Evolutionary conservation across 2,797 vertebrate species (phyloP).

Genomic region (Triplophysa yarkandensis): DNA sequence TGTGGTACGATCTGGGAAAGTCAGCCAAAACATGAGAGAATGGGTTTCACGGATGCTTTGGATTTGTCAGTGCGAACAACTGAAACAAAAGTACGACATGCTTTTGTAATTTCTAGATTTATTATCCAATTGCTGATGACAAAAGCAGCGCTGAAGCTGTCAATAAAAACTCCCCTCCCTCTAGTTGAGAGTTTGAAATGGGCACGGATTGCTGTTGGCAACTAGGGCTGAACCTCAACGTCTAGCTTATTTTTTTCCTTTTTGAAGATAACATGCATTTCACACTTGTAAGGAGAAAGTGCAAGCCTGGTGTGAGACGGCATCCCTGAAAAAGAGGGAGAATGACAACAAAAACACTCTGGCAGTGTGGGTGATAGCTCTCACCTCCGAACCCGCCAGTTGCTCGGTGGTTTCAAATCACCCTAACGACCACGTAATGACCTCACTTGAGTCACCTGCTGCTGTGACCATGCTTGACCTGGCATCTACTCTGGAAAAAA

Average conservation of each 20-base stretch:
- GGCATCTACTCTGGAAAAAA: constrained; percentile 75
- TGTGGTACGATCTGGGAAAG: constrained; percentile 56
- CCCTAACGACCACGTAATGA: constrained; percentile 74
- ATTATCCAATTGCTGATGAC: constrained; percentile 44
- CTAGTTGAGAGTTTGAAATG: constrained; percentile 22
- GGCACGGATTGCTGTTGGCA: constrained; percentile 16
- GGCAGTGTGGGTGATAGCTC: constrained; percentile 68
- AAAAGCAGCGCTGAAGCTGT: constrained; percentile 40
- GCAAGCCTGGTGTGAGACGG: constrained; percentile 43
- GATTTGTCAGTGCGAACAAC: constrained; percentile 48
- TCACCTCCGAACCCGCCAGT: constrained; percentile 76
- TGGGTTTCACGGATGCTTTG: constrained; percentile 43
- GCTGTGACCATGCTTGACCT: constrained; percentile 77
- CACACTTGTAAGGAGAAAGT: constrained; percentile 37
- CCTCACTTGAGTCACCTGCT: constrained; percentile 79
- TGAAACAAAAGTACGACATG: constrained; percentile 47
- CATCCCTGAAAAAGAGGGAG: constrained; percentile 28
- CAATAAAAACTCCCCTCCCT: constrained; percentile 40
- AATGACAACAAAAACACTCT: constrained; percentile 53
- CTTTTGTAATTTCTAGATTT: constrained; percentile 48
- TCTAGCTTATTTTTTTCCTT: constrained; percentile 29
- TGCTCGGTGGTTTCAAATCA: constrained; percentile 73
- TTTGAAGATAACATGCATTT: constrained; percentile 51
- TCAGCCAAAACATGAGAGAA: constrained; percentile 58
- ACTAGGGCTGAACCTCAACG: background rate